phyloP scores from a whole-genome alignment of 2,888 invertebrate genomes.

The Hydrotaea cyrtoneurina region DNA sequence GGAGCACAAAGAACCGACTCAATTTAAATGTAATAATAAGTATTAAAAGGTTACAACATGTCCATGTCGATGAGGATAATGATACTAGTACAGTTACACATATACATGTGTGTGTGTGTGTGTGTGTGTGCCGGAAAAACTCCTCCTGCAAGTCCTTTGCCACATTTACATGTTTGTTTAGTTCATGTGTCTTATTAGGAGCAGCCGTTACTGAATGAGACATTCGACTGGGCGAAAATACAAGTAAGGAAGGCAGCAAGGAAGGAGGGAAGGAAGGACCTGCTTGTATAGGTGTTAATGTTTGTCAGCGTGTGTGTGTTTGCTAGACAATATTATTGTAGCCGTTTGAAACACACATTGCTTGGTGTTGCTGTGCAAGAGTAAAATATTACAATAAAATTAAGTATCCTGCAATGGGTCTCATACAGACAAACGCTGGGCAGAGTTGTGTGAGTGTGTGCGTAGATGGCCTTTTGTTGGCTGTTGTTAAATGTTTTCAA shows the following conservation, averaged over 20 bases:
- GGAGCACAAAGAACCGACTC: not conserved
- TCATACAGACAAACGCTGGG: not conserved
- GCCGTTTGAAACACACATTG: not conserved
- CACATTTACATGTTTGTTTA: not conserved
- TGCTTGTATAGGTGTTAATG: not conserved
- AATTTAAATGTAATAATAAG: conserved; percentile 34
- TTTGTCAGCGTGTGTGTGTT: not conserved
- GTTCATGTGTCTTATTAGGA: not conserved
- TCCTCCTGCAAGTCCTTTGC: not conserved
- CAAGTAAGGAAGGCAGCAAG: not conserved
- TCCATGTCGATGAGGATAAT: conserved; percentile 9
- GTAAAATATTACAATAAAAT: conserved; percentile 52
- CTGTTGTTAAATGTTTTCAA: conserved; percentile 24
- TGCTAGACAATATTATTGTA: conserved; percentile 1
- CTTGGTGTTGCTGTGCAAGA: not conserved
- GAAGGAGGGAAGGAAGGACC: not conserved
- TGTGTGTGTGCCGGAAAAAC: not conserved
- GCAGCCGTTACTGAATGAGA: not conserved
- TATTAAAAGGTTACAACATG: conserved; percentile 36
- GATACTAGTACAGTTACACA: not conserved
- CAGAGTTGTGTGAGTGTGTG: not conserved
- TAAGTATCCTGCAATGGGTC: conserved; percentile 32
- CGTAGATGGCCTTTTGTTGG: conserved; percentile 33
- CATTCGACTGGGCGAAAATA: not conserved
- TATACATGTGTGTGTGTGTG: not conserved